Conservation (phyloP, 2,113 vertebrate species). For the Malurus melanocephalus region DNA sequence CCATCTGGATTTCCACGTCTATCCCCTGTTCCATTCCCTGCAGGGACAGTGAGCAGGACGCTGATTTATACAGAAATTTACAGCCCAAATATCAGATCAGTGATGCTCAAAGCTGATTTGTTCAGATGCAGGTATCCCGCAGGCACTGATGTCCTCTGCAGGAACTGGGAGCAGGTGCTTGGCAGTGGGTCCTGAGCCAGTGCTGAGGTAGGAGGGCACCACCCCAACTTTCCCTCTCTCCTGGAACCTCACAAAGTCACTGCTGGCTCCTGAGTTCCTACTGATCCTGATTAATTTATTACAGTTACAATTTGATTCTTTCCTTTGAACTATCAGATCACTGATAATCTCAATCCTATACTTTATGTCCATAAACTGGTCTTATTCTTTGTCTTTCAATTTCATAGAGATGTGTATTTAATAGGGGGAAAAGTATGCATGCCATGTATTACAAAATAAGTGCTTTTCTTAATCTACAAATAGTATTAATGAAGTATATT, state of each 20-base stretch:
- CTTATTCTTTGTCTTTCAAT: not conserved
- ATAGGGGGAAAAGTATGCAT: not conserved
- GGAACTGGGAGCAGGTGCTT: not conserved
- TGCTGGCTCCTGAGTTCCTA: not conserved
- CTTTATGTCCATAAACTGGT: not conserved
- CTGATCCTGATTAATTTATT: not conserved
- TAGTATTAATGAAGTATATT: not conserved
- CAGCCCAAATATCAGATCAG: not conserved
- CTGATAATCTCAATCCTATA: not conserved
- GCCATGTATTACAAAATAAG: not conserved
- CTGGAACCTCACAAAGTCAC: rapidly evolving
- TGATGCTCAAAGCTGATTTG: not conserved
- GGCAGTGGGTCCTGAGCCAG: no score
- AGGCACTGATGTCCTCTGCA: rapidly evolving
- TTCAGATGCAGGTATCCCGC: not conserved
- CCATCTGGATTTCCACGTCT: rapidly evolving
- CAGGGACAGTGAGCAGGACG: not conserved
- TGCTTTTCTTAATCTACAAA: not conserved
- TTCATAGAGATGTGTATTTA: not conserved
- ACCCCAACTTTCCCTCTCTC: not conserved
- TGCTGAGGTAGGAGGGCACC: rapidly evolving
- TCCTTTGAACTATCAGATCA: not conserved
- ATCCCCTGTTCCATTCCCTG: not conserved
- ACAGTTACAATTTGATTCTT: not conserved
- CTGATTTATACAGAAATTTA: not conserved